Conservation (phyloP, 1,140 invertebrate genomes). For the Zaprionus gabonicus region DNA sequence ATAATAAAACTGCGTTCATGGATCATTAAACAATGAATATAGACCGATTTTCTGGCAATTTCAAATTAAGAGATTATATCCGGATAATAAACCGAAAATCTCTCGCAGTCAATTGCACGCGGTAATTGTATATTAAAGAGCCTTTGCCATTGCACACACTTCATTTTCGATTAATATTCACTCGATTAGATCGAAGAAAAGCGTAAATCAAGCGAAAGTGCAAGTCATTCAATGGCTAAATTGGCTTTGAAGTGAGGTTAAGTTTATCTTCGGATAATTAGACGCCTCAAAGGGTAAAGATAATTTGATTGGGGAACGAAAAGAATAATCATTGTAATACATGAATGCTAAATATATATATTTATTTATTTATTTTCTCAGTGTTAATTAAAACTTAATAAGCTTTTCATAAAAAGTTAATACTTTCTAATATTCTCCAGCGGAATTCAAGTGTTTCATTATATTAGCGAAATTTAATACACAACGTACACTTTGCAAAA, state of each 20-base stretch:
- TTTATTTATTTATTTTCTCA: background rate
- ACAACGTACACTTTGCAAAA: constrained; percentile 1
- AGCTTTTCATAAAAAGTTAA: background rate
- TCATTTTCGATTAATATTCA: constrained; percentile 38
- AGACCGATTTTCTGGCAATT: background rate
- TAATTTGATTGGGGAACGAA: background rate
- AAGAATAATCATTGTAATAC: too few relatives aligned
- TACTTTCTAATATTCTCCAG: background rate
- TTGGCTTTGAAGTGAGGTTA: background rate
- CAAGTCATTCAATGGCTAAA: background rate
- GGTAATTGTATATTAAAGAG: background rate
- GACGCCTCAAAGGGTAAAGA: background rate
- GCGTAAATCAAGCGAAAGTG: background rate
- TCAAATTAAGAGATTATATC: background rate
- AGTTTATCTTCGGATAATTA: background rate
- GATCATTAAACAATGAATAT: background rate
- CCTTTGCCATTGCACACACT: constrained; percentile 2
- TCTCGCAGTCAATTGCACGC: constrained; percentile 10
- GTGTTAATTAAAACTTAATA: background rate
- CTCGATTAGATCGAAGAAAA: constrained; percentile 41
- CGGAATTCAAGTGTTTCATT: background rate
- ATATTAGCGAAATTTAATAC: background rate
- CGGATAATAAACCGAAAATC: constrained; percentile 3
- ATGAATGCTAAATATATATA: too few relatives aligned
- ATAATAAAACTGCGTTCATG: background rate